A percentile compares a stretch with the other conserved stretches of the same genome.
phyloP scores from a whole-genome alignment of 2,797 vertebrate genomes.

The Myotis vivesi region DNA sequence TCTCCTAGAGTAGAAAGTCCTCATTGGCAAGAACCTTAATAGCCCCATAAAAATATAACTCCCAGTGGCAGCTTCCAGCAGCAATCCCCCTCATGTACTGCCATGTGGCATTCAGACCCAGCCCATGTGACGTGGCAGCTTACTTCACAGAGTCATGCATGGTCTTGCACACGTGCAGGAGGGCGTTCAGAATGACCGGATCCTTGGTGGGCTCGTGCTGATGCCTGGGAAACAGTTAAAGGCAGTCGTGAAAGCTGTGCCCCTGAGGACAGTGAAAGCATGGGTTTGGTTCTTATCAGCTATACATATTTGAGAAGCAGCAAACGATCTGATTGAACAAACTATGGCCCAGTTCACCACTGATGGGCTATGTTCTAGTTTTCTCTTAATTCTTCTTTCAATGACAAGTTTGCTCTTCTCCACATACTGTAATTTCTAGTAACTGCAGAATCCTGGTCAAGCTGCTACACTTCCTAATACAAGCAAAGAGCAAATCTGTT shows the following conservation, averaged over 20 bases:
- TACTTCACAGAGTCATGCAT: slow-evolving; percentile 99
- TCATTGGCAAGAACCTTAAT: not conserved
- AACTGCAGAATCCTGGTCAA: not conserved
- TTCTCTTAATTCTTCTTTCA: slow-evolving; percentile 1
- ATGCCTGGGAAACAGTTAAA: slow-evolving; percentile 85
- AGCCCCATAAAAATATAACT: not conserved
- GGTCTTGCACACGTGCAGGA: slow-evolving; percentile 96
- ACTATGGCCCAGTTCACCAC: not conserved
- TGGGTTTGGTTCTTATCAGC: not conserved
- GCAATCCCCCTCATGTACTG: not conserved
- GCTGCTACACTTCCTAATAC: not conserved
- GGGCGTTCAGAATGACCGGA: slow-evolving; percentile 96
- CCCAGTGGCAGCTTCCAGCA: not conserved
- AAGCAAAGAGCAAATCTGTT: not conserved
- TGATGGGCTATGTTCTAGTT: not conserved
- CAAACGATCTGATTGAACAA: not conserved
- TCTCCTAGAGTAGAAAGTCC: not conserved
- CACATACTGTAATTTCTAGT: not conserved
- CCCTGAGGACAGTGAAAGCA: not conserved
- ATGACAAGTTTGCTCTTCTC: not conserved
- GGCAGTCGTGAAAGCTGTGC: not conserved
- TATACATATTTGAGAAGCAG: not conserved
- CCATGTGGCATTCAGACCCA: not conserved
- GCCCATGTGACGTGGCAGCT: slow-evolving; percentile 46
- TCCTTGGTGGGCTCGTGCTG: slow-evolving; percentile 95